Evolutionary conservation across 2,797 vertebrate species (phyloP).

Genomic region (Trematomus bernacchii): DNA sequence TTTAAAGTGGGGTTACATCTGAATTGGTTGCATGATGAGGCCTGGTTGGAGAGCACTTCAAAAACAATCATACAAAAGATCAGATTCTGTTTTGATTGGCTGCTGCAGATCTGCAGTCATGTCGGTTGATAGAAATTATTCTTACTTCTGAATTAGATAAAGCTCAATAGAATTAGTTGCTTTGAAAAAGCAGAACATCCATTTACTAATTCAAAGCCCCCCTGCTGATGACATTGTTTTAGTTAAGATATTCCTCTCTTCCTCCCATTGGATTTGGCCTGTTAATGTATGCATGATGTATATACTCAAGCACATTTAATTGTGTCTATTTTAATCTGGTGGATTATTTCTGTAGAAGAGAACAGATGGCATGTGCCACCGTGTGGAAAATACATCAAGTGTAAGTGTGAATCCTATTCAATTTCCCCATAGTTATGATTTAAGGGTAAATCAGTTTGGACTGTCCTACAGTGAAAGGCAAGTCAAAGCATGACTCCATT

Average conservation of each 20-base stretch:
- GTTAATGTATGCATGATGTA: conserved; percentile 3
- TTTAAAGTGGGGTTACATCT: conserved; percentile 79
- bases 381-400: background rate
- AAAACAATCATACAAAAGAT: conserved; percentile 69
- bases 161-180: conserved; percentile 32
- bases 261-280: background rate
- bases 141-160: conserved; percentile 40
- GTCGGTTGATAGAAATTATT: conserved; percentile 59
- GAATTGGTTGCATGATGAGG: conserved; percentile 79
- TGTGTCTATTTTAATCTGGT: conserved; percentile 13
- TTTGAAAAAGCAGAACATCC: conserved; percentile 30
- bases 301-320: conserved; percentile 13
- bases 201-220: conserved; percentile 3
- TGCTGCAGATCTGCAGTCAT: conserved; percentile 59
- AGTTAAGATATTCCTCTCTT: conserved; percentile 2
- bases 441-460: too few relatives aligned
- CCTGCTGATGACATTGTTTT: conserved; percentile 27
- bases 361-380: conserved; percentile 2
- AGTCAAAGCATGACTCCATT: too few relatives aligned
- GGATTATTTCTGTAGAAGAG: conserved; percentile 12
- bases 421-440: background rate
- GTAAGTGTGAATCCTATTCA: background rate
- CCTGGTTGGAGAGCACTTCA: conserved; percentile 76
- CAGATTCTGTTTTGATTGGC: conserved; percentile 71
- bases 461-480: too few relatives aligned